A percentile compares a stretch with the other conserved stretches of the same genome.
Evolutionary conservation across 2,113 vertebrate species (phyloP).

Genomic region (Otis tarda): DNA sequence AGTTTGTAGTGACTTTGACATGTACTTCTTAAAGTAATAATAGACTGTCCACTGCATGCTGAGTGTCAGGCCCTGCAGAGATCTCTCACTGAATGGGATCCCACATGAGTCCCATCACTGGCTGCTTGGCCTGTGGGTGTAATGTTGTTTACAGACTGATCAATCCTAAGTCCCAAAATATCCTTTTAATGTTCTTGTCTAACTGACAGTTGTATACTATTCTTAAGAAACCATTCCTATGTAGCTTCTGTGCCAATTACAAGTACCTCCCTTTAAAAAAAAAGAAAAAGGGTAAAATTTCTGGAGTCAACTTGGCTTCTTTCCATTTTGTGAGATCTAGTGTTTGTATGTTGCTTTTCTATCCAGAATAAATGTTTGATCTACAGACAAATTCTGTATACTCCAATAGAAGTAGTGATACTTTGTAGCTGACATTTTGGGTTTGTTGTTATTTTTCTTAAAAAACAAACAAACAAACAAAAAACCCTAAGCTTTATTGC

Average conservation of each 20-base stretch:
- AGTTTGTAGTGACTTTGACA: neutral
- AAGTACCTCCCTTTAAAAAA: neutral
- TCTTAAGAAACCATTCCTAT: neutral
- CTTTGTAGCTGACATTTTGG: neutral
- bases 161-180: neutral
- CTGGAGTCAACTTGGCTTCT: neutral
- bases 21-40: neutral
- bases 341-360: neutral
- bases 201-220: neutral
- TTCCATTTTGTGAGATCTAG: neutral
- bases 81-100: neutral
- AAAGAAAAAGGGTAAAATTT: neutral
- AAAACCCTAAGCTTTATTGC: neutral
- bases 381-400: neutral
- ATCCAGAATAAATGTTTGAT: neutral
- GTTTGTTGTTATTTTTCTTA: neutral
- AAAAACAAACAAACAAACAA: neutral
- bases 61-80: neutral
- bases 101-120: neutral
- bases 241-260: neutral
- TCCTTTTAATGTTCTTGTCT: neutral
- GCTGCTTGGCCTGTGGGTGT: neutral
- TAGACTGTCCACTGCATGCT: neutral
- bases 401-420: neutral
- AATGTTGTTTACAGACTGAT: neutral